These are phyloP conservation scores for Bovichtus diacanthus DNA, from an alignment of 2,797 vertebrate genomes.

Conservation along the genomic window DNA sequence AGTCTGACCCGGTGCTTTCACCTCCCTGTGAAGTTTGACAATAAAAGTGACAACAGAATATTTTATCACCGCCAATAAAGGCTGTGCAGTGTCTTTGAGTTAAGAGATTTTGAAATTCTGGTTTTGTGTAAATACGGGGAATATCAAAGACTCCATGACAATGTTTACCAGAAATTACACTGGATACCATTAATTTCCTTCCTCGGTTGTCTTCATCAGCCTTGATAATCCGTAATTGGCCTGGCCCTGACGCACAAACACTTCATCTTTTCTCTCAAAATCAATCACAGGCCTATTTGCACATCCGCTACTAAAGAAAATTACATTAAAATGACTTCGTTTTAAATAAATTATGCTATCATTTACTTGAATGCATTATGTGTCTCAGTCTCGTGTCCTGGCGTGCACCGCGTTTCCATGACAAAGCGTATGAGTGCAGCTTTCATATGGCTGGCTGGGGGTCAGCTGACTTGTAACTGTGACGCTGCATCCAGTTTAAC, in stretches of 20 bases:
- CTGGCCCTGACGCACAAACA: conserved; percentile 1
- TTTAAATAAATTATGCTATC: conserved; percentile 67
- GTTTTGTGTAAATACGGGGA: neutral
- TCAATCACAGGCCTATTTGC: conserved; percentile 52
- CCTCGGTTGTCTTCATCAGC: conserved; percentile 25
- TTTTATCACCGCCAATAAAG: neutral
- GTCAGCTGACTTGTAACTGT: conserved; percentile 57
- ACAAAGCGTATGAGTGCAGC: conserved; percentile 44
- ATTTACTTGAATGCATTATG: conserved; percentile 58
- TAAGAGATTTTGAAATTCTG: neutral
- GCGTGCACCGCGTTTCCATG: conserved; percentile 64
- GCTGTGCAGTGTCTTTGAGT: neutral
- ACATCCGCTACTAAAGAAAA: conserved; percentile 60
- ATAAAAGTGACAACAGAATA: conserved; percentile 1
- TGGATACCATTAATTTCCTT: conserved; percentile 36
- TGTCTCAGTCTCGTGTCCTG: conserved; percentile 50
- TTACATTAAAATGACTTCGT: conserved; percentile 59
- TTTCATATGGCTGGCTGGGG: conserved; percentile 32
- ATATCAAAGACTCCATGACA: neutral
- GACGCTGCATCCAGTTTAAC: conserved; percentile 27
- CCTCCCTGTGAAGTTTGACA: conserved; percentile 1
- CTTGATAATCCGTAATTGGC: conserved; percentile 23
- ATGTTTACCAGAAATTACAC: conserved; percentile 27
- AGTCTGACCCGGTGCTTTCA: neutral
- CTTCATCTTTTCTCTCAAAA: conserved; percentile 40